These are phyloP conservation scores for Drosophila dives DNA, from an alignment of 2,888 invertebrate species.

Conservation along the genomic window DNA sequence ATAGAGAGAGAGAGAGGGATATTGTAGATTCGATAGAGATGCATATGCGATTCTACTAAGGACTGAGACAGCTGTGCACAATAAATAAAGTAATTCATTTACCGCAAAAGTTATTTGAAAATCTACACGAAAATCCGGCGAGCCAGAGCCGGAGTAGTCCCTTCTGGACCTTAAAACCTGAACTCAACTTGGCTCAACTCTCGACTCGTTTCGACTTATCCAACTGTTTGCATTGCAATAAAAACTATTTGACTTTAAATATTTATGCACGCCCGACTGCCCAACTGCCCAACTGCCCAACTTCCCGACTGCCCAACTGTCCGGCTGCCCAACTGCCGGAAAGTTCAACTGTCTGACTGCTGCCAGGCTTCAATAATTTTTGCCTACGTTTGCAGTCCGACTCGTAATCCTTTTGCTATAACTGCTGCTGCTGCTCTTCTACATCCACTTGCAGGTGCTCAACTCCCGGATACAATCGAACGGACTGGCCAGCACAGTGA, in stretches of 20 bases:
- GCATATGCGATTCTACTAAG: slow-evolving; percentile 46
- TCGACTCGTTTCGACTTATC: slow-evolving; percentile 43
- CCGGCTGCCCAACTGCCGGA: not conserved
- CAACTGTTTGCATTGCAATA: slow-evolving; percentile 69
- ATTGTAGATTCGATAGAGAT: slow-evolving; percentile 12
- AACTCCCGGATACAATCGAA: slow-evolving; percentile 85
- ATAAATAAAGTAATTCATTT: slow-evolving; percentile 81
- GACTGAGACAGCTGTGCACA: slow-evolving; percentile 65
- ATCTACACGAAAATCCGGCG: slow-evolving; percentile 60
- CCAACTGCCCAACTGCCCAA: not conserved
- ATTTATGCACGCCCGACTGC: slow-evolving; percentile 56
- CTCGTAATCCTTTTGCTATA: slow-evolving; percentile 27
- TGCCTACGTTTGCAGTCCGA: slow-evolving; percentile 53
- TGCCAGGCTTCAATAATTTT: slow-evolving; percentile 39
- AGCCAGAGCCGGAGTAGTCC: slow-evolving; percentile 35
- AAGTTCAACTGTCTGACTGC: slow-evolving; percentile 3
- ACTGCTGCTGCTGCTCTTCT: slow-evolving; percentile 12
- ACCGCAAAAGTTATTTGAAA: slow-evolving; percentile 74
- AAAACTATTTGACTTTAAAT: slow-evolving; percentile 77
- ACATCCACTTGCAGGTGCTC: slow-evolving; percentile 84
- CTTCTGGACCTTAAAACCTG: slow-evolving; percentile 15
- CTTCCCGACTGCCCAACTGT: not conserved
- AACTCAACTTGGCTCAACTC: slow-evolving; percentile 26
- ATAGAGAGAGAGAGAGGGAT: not conserved
- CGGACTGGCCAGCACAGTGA: slow-evolving; percentile 87